Evolutionary conservation across 1,140 invertebrate species (phyloP), one percentile per base, ranked within the genome.

Genomic region (Drosophila auraria): DNA sequence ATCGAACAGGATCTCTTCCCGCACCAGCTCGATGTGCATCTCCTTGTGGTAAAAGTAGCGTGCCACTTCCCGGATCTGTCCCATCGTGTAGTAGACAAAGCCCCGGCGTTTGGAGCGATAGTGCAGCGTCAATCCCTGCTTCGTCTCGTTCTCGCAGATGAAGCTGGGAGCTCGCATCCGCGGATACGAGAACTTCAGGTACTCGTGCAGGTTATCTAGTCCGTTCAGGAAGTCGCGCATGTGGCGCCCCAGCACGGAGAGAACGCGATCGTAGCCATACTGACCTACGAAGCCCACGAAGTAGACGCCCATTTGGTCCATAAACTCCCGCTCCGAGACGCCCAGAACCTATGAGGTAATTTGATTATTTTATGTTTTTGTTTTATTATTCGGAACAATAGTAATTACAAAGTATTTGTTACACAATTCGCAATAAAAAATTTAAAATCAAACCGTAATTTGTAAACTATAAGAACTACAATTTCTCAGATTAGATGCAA

Each of bases 191-290:
- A 99, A 98, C 93, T 98, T 98, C 3, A 99, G 94, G 93, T 99
- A 99, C 93, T 99, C 98, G 93, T 99, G 98, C 33, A 99, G 94
- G 94, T 99, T 99, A 93, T 99, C 98, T 78, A 99, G 93, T 57
- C 98, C 98, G 90, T 99, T 99, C 1, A 99, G 95, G 92, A 99
- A 99, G 93, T 99, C 98, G 63, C 98, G 94, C 95, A 99, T 97
- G 91, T 99, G 97, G 8, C 98, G 94, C 2, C 98, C 97, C 7
- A 98, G 94, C 1, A 98, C 97, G 17, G 97, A 97, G 5, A 98
- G 93, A 1, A 98, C 97, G 69, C 97, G 94, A 93, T 99, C 98
- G 93, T 99, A 99, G 6, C 98, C 98, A 91, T 98, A 99, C 84
- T 98, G 97, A n/a, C 97, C 96, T 2, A 98, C 97, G 91, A 98